Base-by-base conservation (phyloP, 2,888 invertebrate genomes). In the Lepas anatifera region DNA sequence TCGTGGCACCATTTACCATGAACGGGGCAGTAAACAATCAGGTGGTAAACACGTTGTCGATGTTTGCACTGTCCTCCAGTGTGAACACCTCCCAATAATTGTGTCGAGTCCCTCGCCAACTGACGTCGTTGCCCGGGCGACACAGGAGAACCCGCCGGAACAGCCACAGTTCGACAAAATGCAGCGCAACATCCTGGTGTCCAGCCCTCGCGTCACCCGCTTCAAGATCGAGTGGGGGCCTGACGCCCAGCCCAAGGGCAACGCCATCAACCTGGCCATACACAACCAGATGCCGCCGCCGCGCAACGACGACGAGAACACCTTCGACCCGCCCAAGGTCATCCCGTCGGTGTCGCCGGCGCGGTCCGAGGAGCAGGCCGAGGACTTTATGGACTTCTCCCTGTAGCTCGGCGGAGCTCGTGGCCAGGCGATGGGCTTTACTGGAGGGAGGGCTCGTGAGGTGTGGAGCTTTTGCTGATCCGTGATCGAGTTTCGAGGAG, bases 161-260 rank as follows among this genome's bases (percentile, higher is more conserved):
- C 88, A 89, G 72, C 96, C 98, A 1, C 87, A 90, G 73, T 95
- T 95, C 80, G 94, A 96, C 77, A 96, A 96, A 84, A 92, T 96
- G 43, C 68, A 63, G 77, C 83, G 92, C 75, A 92, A 91, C 80
- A 91, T 92, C 72, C 80, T 92, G 46, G 93, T 92, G 0, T 89
- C 92, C 2, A 90, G 94, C 81, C 97, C 97, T 0, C 84, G 97
- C 77, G 97, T 98, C 4, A 98, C 97, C 4, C 85, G 92, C 75
- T 97, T 97, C 80, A 96, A 96, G 82, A 97, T 97, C 68, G 95
- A 97, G 78, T 98, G 97, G 97, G 95, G 92, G 41, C 41, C 41
- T 72, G 74, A 74, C 37, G 73, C 73, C 1, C 70, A 70, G 52
- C 72, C 71, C 41, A 67, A 72, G 10, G 70, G 11, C 73, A 50